Conservation (phyloP, 1,140 invertebrate species). For the Drosophila mayri region DNA sequence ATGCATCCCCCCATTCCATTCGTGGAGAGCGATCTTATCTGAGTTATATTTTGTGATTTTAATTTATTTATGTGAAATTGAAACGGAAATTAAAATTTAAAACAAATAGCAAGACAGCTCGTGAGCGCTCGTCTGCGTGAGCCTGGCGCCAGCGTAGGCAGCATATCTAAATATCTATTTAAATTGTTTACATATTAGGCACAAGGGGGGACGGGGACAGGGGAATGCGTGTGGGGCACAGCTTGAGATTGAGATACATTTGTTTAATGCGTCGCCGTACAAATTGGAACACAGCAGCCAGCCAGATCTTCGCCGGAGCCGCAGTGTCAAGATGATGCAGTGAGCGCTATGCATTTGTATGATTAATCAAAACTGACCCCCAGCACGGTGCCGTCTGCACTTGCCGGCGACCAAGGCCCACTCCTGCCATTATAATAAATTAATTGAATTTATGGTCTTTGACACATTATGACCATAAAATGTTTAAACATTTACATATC, state of each 20-base stretch:
- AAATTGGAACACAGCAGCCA: constrained; percentile 63
- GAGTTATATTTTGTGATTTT: constrained; percentile 63
- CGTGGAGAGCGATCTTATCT: constrained; percentile 34
- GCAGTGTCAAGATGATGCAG: constrained; percentile 74
- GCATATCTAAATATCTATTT: constrained; percentile 82
- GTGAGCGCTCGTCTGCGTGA: constrained; percentile 19
- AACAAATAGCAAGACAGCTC: constrained; percentile 67
- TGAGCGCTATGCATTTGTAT: constrained; percentile 58
- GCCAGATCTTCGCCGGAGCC: constrained; percentile 17
- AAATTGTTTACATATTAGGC: constrained; percentile 77
- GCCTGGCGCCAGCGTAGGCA: constrained; percentile 77
- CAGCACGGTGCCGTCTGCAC: constrained; percentile 33
- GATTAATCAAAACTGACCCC: constrained; percentile 63
- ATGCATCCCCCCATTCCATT: constrained; percentile 23
- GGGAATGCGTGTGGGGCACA: constrained; percentile 47
- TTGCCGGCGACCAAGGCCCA: constrained; percentile 23
- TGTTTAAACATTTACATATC: constrained; percentile 61
- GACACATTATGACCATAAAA: constrained; percentile 81
- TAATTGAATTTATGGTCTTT: constrained; percentile 83
- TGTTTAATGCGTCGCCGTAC: constrained; percentile 74
- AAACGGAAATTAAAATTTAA: constrained; percentile 85
- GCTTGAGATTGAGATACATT: constrained; percentile 83
- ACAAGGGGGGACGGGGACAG: background rate
- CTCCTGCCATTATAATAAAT: constrained; percentile 77
- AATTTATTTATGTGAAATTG: constrained; percentile 84